Evolutionary conservation across 2,888 invertebrate species (phyloP).

Genomic region (Leptopterna dolabrata): DNA sequence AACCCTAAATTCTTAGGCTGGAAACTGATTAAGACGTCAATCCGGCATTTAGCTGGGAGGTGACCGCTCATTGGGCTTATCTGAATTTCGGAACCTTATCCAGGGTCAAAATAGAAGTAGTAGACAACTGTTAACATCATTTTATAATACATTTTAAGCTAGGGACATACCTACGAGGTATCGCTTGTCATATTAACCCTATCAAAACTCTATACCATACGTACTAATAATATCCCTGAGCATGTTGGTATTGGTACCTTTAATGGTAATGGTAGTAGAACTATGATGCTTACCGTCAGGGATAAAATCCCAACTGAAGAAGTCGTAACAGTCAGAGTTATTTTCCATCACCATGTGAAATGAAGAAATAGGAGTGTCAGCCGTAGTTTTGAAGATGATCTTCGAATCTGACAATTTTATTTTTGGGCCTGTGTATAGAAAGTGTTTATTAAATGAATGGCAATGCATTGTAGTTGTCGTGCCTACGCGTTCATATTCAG

Average conservation of each 20-base stretch:
- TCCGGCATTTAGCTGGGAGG: not conserved
- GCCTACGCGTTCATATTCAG: too few relatives aligned
- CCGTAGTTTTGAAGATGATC: not conserved
- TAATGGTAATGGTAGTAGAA: too few relatives aligned
- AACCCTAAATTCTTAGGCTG: not conserved
- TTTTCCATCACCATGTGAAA: conserved; percentile 8
- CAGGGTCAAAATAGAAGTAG: not conserved
- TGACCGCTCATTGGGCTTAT: not conserved
- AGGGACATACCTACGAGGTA: too few relatives aligned
- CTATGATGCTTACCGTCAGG: not conserved
- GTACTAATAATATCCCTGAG: not conserved
- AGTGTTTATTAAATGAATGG: too few relatives aligned
- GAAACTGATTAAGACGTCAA: not conserved
- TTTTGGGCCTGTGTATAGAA: not conserved
- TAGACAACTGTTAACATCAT: too few relatives aligned
- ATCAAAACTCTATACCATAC: too few relatives aligned
- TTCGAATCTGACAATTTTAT: not conserved
- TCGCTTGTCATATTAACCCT: too few relatives aligned
- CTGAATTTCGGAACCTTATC: not conserved
- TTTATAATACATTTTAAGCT: too few relatives aligned
- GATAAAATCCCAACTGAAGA: not conserved
- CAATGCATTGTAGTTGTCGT: too few relatives aligned
- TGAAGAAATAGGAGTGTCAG: not conserved
- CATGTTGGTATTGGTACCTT: too few relatives aligned
- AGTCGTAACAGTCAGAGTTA: not conserved